Conservation (phyloP, 1,140 invertebrate species). For the Adelges cooleyi region DNA sequence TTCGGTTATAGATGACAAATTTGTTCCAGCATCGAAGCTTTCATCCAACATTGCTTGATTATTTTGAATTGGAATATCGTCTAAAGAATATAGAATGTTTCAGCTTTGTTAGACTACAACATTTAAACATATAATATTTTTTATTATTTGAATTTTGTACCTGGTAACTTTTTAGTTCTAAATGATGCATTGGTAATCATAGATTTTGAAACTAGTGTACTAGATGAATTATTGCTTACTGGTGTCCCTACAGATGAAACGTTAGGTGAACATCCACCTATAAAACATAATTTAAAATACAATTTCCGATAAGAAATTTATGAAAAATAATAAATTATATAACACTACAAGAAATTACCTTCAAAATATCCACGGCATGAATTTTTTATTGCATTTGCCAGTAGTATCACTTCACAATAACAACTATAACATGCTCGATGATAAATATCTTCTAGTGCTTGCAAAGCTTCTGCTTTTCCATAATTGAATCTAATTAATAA, state of each 20-base stretch:
- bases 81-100: conserved; percentile 30
- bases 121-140: too few relatives aligned
- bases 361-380: conserved; percentile 43
- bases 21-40: conserved; percentile 30
- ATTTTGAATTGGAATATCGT: conserved; percentile 39
- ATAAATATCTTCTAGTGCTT: conserved; percentile 76
- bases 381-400: conserved; percentile 79
- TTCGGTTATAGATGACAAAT: conserved; percentile 38
- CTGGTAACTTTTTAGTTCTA: conserved; percentile 87
- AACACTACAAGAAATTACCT: not conserved
- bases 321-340: not conserved
- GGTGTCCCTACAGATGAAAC: conserved; percentile 46
- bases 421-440: conserved; percentile 75
- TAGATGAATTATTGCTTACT: conserved; percentile 63
- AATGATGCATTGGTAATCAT: conserved; percentile 97
- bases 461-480: conserved; percentile 55
- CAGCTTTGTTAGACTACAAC: too few relatives aligned
- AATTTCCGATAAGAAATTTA: conserved; percentile 30
- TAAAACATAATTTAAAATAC: not conserved
- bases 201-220: conserved; percentile 68
- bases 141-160: too few relatives aligned
- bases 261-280: conserved; percentile 3
- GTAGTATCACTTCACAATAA: conserved; percentile 74
- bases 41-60: conserved; percentile 31
- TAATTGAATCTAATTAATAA: conserved; percentile 50